Conservation (phyloP, 2,797 vertebrate species). For the Aythya fuligula region DNA sequence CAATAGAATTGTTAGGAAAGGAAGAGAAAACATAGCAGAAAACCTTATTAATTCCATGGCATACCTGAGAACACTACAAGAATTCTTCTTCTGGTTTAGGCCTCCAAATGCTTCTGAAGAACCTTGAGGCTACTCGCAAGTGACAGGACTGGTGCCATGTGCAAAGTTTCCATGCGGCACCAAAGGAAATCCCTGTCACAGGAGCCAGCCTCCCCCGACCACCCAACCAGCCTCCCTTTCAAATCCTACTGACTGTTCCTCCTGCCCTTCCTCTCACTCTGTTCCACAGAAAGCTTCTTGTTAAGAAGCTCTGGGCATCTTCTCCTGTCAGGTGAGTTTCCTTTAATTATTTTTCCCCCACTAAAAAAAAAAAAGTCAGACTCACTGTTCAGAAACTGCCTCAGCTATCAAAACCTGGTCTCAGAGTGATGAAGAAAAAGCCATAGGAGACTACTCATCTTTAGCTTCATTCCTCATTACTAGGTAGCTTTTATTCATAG, state of each 20-base stretch:
- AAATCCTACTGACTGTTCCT: not conserved
- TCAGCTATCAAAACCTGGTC: not conserved
- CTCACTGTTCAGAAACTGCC: not conserved
- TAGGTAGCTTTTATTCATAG: not conserved
- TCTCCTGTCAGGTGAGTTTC: not conserved
- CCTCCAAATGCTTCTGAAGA: not conserved
- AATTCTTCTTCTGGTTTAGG: not conserved
- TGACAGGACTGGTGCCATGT: not conserved
- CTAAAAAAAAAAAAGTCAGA: not conserved
- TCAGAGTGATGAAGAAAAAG: not conserved
- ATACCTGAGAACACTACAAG: not conserved
- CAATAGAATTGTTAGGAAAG: not conserved
- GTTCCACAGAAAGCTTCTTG: not conserved
- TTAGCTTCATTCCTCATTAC: not conserved
- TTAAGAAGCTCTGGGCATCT: not conserved
- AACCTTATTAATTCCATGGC: not conserved
- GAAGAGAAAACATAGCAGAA: not conserved
- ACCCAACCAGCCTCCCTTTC: not conserved
- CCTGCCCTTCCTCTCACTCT: not conserved
- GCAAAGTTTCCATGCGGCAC: not conserved
- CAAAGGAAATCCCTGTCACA: rapidly evolving
- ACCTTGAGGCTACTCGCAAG: not conserved
- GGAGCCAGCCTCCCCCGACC: not conserved
- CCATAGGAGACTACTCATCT: not conserved
- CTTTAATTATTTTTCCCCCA: not conserved